Evolutionary conservation across 2,888 invertebrate species (phyloP), one percentile per base, ranked within the genome.

Genomic region (Xylota segnis): DNA sequence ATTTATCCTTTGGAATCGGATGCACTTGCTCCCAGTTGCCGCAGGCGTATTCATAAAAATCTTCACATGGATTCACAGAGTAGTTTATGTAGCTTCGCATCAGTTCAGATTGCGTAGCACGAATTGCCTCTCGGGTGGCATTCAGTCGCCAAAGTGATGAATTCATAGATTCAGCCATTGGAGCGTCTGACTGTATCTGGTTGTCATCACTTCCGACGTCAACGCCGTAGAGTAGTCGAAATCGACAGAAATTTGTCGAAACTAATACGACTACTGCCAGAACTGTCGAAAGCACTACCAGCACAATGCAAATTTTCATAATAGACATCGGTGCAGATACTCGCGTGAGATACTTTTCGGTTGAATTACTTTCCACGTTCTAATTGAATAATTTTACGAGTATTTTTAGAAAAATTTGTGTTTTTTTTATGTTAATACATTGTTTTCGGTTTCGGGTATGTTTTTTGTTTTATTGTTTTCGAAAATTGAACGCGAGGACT

Each of bases 21-120:
- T 87, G 76, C n/a, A 50, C 12, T 18, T 56, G 54, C 18, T 88
- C 82, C 84, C 87, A 88, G 43, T 88, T 88, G 5, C 88, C 88
- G 65, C 88, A 88, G 0, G 87, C 82, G 45, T 66, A 88, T n/a
- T 87, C 71, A 66, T 84, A 83, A 27, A 88, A 88, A 29, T 88
- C 83, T 29, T 87, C 72, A 45, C 88, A 88, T 12, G 88, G 88
- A 72, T 86, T 59, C 5, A 56, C 81, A 0, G 77, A 70, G 14
- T 7, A 18, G 65, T 88, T 83, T 12, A 88, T 83, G n/a, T 59
- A 87, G 47, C 59, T 84, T 4, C 14, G 43, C 78, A 87, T 83
- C 1, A 81, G 27, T 18, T 63, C 16, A 1, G 72, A 68, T 65
- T 83, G 86, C 9, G 23, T 79, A 12, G 23, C 18, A 27, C 66